phyloP scores from a whole-genome alignment of 2,888 invertebrate species.

The Drosophila engyochracea region DNA sequence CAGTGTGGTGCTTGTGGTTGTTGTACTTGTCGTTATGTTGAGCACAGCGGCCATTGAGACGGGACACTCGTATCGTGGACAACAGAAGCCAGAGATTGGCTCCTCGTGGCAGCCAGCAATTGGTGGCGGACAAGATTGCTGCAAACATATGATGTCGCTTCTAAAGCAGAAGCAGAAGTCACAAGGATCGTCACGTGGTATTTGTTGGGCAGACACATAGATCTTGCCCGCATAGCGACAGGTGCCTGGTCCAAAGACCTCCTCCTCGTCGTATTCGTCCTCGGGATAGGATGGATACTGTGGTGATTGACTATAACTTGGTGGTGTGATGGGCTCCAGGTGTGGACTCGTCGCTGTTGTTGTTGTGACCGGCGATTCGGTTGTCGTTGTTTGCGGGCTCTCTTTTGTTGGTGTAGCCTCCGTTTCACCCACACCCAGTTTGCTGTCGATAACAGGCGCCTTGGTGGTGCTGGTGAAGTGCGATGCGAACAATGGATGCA shows the following conservation, averaged over 20 bases:
- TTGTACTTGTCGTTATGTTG: constrained; percentile 94
- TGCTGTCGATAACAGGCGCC: constrained; percentile 54
- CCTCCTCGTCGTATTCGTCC: constrained; percentile 92
- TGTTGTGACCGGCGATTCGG: constrained; percentile 59
- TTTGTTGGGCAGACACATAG: constrained; percentile 97
- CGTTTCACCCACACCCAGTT: constrained; percentile 55
- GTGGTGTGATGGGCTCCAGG: constrained; percentile 77
- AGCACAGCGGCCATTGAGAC: constrained; percentile 94
- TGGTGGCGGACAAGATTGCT: constrained; percentile 97
- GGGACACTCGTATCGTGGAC: constrained; percentile 97
- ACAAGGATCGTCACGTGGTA: constrained; percentile 96
- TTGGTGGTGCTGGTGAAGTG: constrained; percentile 57
- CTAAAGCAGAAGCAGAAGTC: constrained; percentile 99
- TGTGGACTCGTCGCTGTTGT: constrained; percentile 68
- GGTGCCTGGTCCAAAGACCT: constrained; percentile 93
- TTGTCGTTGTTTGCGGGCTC: constrained; percentile 57
- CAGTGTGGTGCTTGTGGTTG: constrained; percentile 93
- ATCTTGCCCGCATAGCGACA: constrained; percentile 96
- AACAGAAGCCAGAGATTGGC: constrained; percentile 96
- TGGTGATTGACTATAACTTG: constrained; percentile 78
- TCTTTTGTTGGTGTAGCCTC: constrained; percentile 42
- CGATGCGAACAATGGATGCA: constrained; percentile 77
- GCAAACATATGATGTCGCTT: constrained; percentile 97
- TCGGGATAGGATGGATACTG: constrained; percentile 84
- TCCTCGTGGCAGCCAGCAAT: constrained; percentile 96